Conservation (phyloP, 2,888 invertebrate genomes). For the Cartodere bifasciata region DNA sequence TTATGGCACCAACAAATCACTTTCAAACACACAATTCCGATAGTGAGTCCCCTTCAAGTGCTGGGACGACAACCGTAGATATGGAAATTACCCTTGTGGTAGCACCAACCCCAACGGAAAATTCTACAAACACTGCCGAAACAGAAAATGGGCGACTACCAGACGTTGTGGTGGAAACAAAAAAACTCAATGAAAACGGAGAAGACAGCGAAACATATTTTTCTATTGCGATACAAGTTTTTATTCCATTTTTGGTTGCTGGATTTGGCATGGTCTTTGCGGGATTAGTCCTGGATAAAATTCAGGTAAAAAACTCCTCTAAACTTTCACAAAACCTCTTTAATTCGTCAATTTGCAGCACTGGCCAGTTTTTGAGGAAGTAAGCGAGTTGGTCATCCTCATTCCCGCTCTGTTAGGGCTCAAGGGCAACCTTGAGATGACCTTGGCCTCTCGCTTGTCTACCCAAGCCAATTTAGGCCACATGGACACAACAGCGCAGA, state of each 20-base stretch:
- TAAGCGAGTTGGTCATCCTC: slow-evolving; percentile 60
- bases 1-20: slow-evolving; percentile 33
- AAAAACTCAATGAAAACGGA: slow-evolving; percentile 32
- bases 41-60: slow-evolving; percentile 28
- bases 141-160: slow-evolving; percentile 40
- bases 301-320: too few species aligned
- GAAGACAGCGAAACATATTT: slow-evolving; percentile 44
- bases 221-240: slow-evolving; percentile 52
- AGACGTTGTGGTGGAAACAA: slow-evolving; percentile 42
- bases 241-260: slow-evolving; percentile 59
- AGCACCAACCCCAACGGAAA: slow-evolving; percentile 11
- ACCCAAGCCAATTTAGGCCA: slow-evolving; percentile 68
- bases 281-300: slow-evolving; percentile 58
- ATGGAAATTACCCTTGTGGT: slow-evolving; percentile 29
- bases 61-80: slow-evolving; percentile 25
- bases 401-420: slow-evolving; percentile 66
- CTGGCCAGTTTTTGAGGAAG: slow-evolving; percentile 56
- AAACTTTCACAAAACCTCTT: too few species aligned
- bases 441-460: slow-evolving; percentile 63
- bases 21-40: slow-evolving; percentile 27
- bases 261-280: slow-evolving; percentile 71
- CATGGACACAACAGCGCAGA: slow-evolving; percentile 54
- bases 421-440: slow-evolving; percentile 78
- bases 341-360: slow-evolving; percentile 39
- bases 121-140: slow-evolving; percentile 26